phyloP scores from a whole-genome alignment of 1,140 invertebrate genomes.

The Neodiprion pinetum region DNA sequence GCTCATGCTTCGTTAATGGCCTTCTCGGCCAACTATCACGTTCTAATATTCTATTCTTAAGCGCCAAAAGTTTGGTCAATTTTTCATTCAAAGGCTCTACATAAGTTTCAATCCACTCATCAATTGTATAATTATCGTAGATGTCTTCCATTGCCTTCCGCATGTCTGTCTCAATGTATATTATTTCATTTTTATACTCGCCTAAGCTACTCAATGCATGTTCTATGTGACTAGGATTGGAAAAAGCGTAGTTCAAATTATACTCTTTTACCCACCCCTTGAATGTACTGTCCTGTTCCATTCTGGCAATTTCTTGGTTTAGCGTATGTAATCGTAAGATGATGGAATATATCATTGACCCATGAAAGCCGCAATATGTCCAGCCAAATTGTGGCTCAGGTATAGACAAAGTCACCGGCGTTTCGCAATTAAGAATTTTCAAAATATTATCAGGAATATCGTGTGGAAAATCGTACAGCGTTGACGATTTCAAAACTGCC shows the following conservation, averaged over 20 bases:
- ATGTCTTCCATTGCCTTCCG: conserved; percentile 71
- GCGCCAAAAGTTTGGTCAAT: conserved; percentile 62
- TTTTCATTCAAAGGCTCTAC: conserved; percentile 65
- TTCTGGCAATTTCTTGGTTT: conserved; percentile 48
- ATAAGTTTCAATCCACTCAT: conserved; percentile 79
- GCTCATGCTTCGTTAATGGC: conserved; percentile 55
- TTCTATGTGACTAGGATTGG: conserved; percentile 75
- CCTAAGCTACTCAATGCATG: conserved; percentile 72
- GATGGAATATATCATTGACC: conserved; percentile 45
- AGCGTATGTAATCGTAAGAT: conserved; percentile 44
- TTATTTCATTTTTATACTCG: conserved; percentile 67
- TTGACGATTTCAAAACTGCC: conserved; percentile 50
- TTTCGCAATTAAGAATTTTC: conserved; percentile 46
- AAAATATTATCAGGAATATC: conserved; percentile 43
- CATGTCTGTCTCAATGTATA: conserved; percentile 69
- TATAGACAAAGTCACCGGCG: conserved; percentile 44
- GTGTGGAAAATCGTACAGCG: conserved; percentile 39
- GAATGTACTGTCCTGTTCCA: conserved; percentile 55
- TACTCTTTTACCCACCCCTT: conserved; percentile 82
- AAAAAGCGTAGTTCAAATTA: conserved; percentile 80
- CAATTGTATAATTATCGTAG: conserved; percentile 76
- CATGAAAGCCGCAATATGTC: conserved; percentile 53
- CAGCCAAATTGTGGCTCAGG: conserved; percentile 56
- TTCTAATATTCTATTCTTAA: conserved; percentile 63
- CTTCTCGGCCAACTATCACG: conserved; percentile 65